Conservation (phyloP, 2,888 invertebrate genomes). For the Dorcus parallelipipedus region DNA sequence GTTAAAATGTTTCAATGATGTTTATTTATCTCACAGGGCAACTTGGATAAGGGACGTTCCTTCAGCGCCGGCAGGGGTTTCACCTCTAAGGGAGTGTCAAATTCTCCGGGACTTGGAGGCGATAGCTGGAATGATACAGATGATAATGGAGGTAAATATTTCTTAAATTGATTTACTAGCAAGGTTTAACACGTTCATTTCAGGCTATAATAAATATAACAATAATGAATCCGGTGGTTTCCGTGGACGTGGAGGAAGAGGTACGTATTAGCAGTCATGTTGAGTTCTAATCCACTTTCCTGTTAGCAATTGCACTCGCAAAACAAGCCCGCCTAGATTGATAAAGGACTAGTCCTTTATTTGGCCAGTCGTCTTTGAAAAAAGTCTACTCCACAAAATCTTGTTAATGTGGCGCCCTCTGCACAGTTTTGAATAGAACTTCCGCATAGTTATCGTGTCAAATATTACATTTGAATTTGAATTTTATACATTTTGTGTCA, state of each 20-base stretch:
- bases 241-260: slow-evolving; percentile 13
- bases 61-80: slow-evolving; percentile 17
- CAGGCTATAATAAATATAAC: background rate
- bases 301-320: background rate
- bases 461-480: no score
- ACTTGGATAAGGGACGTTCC: slow-evolving; percentile 9
- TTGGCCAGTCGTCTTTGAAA: no score
- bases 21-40: slow-evolving; percentile 3
- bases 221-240: slow-evolving; percentile 19
- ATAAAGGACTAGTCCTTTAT: no score
- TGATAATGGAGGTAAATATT: slow-evolving; percentile 8
- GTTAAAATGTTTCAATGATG: background rate
- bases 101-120: slow-evolving; percentile 21
- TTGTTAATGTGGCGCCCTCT: no score
- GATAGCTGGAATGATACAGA: slow-evolving; percentile 24
- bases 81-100: slow-evolving; percentile 21
- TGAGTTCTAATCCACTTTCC: background rate
- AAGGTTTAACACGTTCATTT: background rate
- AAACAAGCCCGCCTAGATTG: no score
- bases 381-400: no score
- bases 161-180: background rate
- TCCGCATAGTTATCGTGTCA: no score
- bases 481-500: no score
- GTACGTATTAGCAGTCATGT: background rate
- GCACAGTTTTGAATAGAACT: no score